These are phyloP conservation scores for Arnoldichthys spilopterus DNA, from an alignment of 2,797 vertebrate species.

Conservation along the genomic window DNA sequence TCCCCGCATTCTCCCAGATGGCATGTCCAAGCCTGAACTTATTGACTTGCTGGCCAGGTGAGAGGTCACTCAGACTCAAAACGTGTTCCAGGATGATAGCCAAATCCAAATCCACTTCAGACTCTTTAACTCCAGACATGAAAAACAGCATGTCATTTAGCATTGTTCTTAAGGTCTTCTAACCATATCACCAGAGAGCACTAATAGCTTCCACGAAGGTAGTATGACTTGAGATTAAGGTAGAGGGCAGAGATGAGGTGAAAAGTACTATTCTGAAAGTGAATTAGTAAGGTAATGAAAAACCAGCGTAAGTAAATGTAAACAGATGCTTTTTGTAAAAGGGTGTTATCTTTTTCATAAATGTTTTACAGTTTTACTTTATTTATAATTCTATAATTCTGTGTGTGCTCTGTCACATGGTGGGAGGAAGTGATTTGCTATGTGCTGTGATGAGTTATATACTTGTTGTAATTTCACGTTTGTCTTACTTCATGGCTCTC, in stretches of 20 bases:
- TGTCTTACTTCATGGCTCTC: background rate
- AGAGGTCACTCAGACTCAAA: conserved; percentile 33
- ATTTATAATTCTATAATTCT: background rate
- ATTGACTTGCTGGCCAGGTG: conserved; percentile 96
- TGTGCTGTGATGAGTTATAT: background rate
- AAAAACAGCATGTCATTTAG: background rate
- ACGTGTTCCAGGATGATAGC: background rate
- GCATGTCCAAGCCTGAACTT: conserved; percentile 97
- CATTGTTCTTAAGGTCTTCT: too few species aligned
- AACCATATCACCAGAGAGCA: too few species aligned
- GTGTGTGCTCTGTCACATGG: background rate
- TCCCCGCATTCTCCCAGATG: conserved; percentile 95
- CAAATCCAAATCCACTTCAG: background rate
- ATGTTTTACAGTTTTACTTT: background rate
- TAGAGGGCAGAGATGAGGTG: background rate
- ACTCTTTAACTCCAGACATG: background rate
- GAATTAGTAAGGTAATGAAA: too few species aligned
- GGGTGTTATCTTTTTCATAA: too few species aligned
- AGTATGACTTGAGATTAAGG: background rate
- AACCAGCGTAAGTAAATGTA: background rate
- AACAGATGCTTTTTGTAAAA: too few species aligned
- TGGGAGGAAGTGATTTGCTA: background rate
- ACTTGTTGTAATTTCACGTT: background rate
- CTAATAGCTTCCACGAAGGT: too few species aligned
- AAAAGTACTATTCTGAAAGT: background rate